Evolutionary conservation across 64 coral and sea anemone genomes (phyloP).

Genomic region (Montipora cactus): DNA sequence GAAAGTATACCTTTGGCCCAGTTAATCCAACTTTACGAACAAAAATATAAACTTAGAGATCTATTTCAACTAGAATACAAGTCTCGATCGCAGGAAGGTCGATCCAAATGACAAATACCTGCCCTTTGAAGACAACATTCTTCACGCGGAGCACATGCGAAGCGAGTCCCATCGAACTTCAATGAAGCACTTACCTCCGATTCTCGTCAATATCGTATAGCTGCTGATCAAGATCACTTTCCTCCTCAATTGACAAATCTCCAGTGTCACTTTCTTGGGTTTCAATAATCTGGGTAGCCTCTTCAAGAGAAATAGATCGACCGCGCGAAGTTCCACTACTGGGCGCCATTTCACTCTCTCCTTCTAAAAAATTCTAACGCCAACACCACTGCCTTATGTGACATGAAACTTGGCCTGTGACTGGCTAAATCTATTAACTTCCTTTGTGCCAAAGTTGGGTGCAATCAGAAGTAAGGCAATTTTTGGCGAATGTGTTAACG

Average conservation of each 20-base stretch:
- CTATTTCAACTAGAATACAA: slow-evolving; percentile 12
- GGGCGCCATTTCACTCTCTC: not conserved
- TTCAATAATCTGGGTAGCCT: not conserved
- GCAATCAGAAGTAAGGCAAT: not conserved
- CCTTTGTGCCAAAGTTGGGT: not conserved
- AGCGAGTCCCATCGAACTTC: slow-evolving; percentile 18
- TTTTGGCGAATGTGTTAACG: not conserved
- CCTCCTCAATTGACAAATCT: not conserved
- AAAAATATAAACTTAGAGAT: slow-evolving; percentile 4
- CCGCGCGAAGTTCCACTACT: not conserved
- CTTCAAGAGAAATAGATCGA: not conserved
- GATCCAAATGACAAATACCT: not conserved
- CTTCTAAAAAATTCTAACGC: not conserved
- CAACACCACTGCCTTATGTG: not conserved
- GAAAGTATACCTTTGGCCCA: not conserved
- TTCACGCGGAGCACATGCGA: not conserved
- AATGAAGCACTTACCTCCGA: not conserved
- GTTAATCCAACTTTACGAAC: not conserved
- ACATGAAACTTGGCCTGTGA: slow-evolving; percentile 1
- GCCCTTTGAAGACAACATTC: not conserved
- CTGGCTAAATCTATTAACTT: not conserved
- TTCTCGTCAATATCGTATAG: not conserved
- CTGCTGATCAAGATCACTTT: not conserved
- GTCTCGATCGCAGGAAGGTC: not conserved
- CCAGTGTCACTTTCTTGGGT: not conserved